A percentile compares a stretch with the other conserved stretches of the same genome.
phyloP scores from a whole-genome alignment of 2,113 vertebrate genomes.

The Irena cyanogastra region DNA sequence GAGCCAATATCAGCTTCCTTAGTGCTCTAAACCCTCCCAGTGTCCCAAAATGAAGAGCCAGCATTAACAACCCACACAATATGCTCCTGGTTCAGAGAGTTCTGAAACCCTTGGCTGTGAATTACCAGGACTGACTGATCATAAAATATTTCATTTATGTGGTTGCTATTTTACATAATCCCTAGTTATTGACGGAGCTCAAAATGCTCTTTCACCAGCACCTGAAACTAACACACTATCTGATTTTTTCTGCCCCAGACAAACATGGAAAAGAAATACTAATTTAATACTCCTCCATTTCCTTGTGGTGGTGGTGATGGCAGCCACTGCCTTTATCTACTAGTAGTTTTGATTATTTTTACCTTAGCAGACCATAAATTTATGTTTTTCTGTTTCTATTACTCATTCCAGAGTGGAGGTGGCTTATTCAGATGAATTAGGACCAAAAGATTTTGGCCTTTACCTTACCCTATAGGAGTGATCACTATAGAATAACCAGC shows the following conservation, averaged over 20 bases:
- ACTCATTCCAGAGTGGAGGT: not conserved
- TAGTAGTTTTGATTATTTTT: not conserved
- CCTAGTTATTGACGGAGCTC: not conserved
- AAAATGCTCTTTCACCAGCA: not conserved
- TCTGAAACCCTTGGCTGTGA: not conserved
- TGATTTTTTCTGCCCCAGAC: not conserved
- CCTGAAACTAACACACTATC: not conserved
- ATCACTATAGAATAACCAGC: not conserved
- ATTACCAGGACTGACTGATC: not conserved
- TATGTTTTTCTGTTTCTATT: not conserved
- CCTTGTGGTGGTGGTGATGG: not conserved
- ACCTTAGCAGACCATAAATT: not conserved
- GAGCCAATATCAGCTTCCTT: not conserved
- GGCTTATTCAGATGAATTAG: not conserved
- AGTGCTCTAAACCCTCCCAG: not conserved
- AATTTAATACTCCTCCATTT: not conserved
- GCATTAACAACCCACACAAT: rapidly evolving
- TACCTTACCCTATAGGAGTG: not conserved
- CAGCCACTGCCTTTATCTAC: not conserved
- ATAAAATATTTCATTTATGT: not conserved
- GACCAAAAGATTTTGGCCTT: not conserved
- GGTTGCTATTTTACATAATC: not conserved
- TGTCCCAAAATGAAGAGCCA: not conserved
- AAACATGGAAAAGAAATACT: not conserved
- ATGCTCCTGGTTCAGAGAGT: not conserved